phyloP scores from a whole-genome alignment of 2,797 vertebrate species.

The Podargus strigoides region DNA sequence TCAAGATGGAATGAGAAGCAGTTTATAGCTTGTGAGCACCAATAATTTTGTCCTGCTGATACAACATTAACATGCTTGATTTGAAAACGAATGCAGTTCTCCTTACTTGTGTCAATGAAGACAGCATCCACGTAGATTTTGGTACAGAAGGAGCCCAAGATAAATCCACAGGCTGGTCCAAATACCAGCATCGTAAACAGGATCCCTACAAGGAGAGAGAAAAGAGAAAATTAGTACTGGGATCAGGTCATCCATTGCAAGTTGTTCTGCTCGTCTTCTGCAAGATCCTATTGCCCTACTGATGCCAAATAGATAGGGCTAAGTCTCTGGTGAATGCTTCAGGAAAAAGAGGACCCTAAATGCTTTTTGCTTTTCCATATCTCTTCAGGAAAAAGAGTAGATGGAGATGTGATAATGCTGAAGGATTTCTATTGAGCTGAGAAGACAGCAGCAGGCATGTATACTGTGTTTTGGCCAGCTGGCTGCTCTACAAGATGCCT shows the following conservation, averaged over 20 bases:
- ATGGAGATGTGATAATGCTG: not conserved
- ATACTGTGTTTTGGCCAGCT: not conserved
- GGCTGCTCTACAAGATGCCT: not conserved
- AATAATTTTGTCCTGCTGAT: not conserved
- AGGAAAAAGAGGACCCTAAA: not conserved
- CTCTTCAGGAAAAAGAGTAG: not conserved
- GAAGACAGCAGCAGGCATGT: not conserved
- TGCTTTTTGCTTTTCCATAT: not conserved
- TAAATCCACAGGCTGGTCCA: slow-evolving; percentile 97
- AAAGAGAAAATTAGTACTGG: slow-evolving; percentile 6
- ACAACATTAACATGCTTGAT: fast-evolving
- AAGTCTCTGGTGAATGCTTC: not conserved
- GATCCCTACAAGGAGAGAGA: slow-evolving; percentile 83
- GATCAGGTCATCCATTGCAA: not conserved
- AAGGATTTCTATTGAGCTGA: not conserved
- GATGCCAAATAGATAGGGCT: not conserved
- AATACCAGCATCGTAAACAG: slow-evolving; percentile 98
- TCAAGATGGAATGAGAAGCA: not conserved
- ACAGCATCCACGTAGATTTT: slow-evolving; percentile 97
- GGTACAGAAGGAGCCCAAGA: slow-evolving; percentile 97
- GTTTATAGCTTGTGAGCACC: not conserved
- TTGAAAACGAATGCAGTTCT: not conserved
- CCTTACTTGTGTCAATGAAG: slow-evolving; percentile 94
- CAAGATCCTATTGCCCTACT: not conserved
- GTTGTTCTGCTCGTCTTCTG: not conserved